Conservation (phyloP, 2,888 invertebrate genomes). For the Ganaspis brasiliensis region DNA sequence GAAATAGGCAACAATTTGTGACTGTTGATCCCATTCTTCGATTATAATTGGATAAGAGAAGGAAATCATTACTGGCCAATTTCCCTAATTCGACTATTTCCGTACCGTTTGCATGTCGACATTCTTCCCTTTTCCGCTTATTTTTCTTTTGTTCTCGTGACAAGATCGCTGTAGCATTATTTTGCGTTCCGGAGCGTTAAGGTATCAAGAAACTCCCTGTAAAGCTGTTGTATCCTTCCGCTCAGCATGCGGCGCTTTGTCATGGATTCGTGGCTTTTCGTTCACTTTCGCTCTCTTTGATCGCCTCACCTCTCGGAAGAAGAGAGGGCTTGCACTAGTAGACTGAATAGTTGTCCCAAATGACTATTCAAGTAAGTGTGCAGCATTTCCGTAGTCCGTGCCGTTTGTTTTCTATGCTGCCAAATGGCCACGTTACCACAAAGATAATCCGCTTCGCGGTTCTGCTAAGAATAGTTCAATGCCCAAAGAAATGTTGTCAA, state of each 20-base stretch:
- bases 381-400: slow-evolving; percentile 33
- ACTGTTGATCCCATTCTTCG: background rate
- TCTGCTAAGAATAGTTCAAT: slow-evolving; percentile 18
- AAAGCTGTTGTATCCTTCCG: slow-evolving; percentile 42
- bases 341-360: slow-evolving; percentile 44
- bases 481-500: slow-evolving; percentile 21
- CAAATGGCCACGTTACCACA: slow-evolving; percentile 26
- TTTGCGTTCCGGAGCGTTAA: slow-evolving; percentile 4
- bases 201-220: slow-evolving; percentile 47
- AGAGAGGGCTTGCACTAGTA: slow-evolving; percentile 1
- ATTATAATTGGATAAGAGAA: too few relatives aligned
- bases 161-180: slow-evolving; percentile 4
- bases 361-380: slow-evolving; percentile 54
- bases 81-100: background rate
- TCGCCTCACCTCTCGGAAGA: slow-evolving; percentile 45
- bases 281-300: slow-evolving; percentile 54
- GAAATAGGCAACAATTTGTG: too few relatives aligned
- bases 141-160: slow-evolving; percentile 4
- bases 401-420: slow-evolving; percentile 48
- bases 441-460: slow-evolving; percentile 45
- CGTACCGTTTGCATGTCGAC: too few relatives aligned
- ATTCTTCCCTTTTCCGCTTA: background rate
- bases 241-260: slow-evolving; percentile 54
- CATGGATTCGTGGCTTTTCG: slow-evolving; percentile 50
- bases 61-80: background rate